phyloP scores from a whole-genome alignment of 2,113 vertebrate species.

The Tringa solitaria region DNA sequence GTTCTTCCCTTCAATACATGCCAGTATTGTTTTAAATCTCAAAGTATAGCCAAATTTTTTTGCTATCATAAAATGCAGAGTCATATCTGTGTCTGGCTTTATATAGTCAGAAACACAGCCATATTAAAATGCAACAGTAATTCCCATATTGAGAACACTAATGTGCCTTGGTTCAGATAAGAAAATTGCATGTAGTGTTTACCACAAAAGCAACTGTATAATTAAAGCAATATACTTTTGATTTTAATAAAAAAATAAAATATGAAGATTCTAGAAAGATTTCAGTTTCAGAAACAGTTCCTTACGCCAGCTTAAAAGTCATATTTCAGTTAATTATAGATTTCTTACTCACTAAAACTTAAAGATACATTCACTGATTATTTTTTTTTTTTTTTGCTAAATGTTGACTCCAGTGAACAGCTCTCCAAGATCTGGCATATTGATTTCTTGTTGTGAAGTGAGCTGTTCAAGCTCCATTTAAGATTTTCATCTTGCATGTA shows the following conservation, averaged over 20 bases:
- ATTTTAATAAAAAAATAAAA: conserved; percentile 60
- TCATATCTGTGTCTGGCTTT: not conserved
- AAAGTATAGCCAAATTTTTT: not conserved
- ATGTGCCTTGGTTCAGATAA: conserved; percentile 4
- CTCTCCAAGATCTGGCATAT: conserved; percentile 90
- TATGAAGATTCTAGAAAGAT: conserved; percentile 45
- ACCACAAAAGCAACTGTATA: not conserved
- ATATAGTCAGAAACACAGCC: not conserved
- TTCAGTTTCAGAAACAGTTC: conserved; percentile 19
- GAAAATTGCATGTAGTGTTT: conserved; percentile 15
- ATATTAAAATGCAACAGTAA: conserved; percentile 25
- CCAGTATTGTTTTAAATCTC: conserved; percentile 3
- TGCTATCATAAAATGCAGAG: conserved; percentile 19
- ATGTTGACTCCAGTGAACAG: conserved; percentile 82
- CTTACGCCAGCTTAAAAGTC: conserved; percentile 21
- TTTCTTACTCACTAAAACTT: conserved; percentile 71
- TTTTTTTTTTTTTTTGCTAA: conserved; percentile 61
- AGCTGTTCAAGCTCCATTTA: conserved; percentile 98
- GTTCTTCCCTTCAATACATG: not conserved
- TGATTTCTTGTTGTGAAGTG: conserved; percentile 99
- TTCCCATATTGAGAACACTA: not conserved
- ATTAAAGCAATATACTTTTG: not conserved
- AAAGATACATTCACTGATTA: conserved; percentile 72
- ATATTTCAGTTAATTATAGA: conserved; percentile 73
- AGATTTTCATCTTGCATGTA: conserved; percentile 96